Percentiles rank a stretch among this genome's conserved stretches.
Evolutionary conservation across 2,888 invertebrate genomes (phyloP).

Genomic region (Cacoxenus indagator): DNA sequence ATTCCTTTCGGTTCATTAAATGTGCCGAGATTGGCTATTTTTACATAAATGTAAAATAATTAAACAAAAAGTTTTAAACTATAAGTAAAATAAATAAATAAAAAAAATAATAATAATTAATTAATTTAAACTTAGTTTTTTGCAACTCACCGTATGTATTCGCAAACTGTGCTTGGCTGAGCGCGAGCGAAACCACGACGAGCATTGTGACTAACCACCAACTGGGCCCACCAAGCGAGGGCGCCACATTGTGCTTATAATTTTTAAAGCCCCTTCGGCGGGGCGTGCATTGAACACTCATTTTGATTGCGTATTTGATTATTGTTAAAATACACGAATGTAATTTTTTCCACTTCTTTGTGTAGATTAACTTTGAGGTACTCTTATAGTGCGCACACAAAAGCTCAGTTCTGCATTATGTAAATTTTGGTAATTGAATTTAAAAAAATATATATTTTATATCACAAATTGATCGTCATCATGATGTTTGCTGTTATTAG

Average conservation of each 20-base stretch:
- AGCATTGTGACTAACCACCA: no score
- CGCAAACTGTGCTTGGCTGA: constrained; percentile 40
- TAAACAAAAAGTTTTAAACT: constrained; percentile 11
- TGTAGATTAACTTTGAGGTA: not conserved
- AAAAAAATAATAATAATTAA: not conserved
- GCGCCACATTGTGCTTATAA: constrained; percentile 24
- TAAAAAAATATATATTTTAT: no score
- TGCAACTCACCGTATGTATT: constrained; percentile 56
- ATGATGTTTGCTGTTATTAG: no score
- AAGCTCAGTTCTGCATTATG: no score
- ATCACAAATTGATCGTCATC: no score
- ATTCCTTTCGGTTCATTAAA: constrained; percentile 53
- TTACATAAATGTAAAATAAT: constrained; percentile 31
- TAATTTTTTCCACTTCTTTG: constrained; percentile 26
- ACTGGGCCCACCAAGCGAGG: constrained; percentile 25
- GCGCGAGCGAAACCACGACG: not conserved
- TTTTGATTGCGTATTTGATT: constrained; percentile 47
- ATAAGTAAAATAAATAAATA: not conserved
- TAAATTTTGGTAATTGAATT: no score
- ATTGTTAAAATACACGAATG: not conserved
- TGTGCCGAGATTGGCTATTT: constrained; percentile 40
- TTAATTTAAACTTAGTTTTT: not conserved
- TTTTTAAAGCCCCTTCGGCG: constrained; percentile 48
- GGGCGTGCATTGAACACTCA: constrained; percentile 62
- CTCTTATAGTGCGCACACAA: not conserved